phyloP scores from a whole-genome alignment of 2,797 vertebrate species.

The Xiphorhynchus erythropygius region DNA sequence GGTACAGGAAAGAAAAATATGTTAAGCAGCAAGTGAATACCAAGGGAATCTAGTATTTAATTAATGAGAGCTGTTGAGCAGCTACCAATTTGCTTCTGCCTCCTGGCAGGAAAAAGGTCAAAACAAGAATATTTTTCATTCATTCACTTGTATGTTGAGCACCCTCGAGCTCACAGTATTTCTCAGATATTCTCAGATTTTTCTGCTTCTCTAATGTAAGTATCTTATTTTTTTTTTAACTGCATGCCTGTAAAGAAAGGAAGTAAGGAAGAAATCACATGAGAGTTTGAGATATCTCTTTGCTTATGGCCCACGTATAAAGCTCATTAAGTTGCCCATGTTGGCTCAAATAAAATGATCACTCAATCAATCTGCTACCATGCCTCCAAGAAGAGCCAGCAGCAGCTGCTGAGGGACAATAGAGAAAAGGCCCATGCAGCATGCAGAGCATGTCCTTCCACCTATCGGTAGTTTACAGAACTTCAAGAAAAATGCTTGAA shows the following conservation, averaged over 20 bases:
- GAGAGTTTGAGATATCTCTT: background rate
- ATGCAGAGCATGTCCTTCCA: background rate
- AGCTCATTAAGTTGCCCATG: background rate
- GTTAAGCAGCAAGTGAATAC: background rate
- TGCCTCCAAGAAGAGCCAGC: background rate
- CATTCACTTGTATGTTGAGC: background rate
- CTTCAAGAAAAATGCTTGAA: background rate
- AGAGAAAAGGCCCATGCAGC: background rate
- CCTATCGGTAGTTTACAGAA: background rate
- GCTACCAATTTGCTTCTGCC: conserved; percentile 2
- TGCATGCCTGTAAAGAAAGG: background rate
- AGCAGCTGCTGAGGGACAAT: background rate
- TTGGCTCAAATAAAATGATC: background rate
- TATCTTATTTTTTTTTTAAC: background rate
- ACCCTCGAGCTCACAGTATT: background rate
- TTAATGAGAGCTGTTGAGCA: conserved; percentile 14
- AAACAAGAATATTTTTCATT: background rate
- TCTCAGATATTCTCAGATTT: background rate
- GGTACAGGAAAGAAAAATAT: background rate
- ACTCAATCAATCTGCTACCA: background rate
- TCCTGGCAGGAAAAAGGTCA: background rate
- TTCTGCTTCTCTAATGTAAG: background rate
- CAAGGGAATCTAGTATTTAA: background rate
- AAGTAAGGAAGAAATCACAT: background rate
- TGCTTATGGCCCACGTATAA: background rate